phyloP scores from a whole-genome alignment of 2,113 vertebrate genomes.

The Sclerurus mexicanus region DNA sequence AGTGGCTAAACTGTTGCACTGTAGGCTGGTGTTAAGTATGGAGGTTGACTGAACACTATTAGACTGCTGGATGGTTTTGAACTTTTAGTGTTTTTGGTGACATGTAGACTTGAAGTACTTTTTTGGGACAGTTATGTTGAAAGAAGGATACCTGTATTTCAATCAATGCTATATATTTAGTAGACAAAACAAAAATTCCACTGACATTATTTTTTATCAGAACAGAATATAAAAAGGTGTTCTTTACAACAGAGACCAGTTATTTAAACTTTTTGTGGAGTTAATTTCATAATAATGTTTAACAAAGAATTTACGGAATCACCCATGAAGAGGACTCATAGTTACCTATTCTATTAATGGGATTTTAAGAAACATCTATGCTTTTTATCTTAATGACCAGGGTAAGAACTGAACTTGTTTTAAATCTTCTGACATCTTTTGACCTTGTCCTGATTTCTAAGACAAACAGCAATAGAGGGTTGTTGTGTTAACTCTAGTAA shows the following conservation, averaged over 20 bases:
- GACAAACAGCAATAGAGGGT: background rate
- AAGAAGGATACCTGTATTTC: background rate
- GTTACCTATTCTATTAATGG: background rate
- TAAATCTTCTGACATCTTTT: background rate
- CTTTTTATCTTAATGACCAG: background rate
- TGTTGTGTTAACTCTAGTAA: background rate
- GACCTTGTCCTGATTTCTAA: background rate
- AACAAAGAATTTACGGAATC: background rate
- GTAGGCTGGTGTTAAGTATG: background rate
- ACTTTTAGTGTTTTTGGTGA: background rate
- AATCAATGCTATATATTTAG: background rate
- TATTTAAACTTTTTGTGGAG: background rate
- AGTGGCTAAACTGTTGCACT: background rate
- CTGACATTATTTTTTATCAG: background rate
- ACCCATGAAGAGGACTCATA: background rate
- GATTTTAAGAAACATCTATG: background rate
- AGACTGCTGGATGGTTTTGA: background rate
- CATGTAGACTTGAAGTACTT: background rate
- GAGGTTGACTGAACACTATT: background rate
- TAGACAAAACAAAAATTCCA: background rate
- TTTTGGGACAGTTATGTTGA: background rate
- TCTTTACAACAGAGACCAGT: background rate
- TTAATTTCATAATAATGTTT: background rate
- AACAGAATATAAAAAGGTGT: background rate
- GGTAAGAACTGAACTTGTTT: background rate